Evolutionary conservation across 2,888 invertebrate genomes (phyloP).

Genomic region (Scaeva pyrastri): DNA sequence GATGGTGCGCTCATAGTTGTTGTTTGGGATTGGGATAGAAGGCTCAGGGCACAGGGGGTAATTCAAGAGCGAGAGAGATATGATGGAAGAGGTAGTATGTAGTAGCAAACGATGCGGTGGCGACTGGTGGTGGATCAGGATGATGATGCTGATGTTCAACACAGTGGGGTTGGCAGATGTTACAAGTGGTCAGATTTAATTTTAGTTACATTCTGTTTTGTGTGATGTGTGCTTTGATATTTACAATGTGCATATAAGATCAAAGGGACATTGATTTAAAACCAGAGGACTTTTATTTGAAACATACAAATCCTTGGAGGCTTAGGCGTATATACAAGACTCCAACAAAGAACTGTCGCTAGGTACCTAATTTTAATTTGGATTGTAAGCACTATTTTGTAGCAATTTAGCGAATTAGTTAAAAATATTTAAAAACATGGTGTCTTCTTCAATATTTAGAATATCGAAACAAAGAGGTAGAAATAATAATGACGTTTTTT

Average conservation of each 20-base stretch:
- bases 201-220: not conserved
- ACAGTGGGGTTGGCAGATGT: constrained; percentile 41
- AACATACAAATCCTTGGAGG: not conserved
- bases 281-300: not conserved
- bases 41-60: not conserved
- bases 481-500: no score
- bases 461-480: no score
- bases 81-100: constrained; percentile 58
- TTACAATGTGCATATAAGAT: not conserved
- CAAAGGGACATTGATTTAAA: constrained; percentile 5
- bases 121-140: constrained; percentile 33
- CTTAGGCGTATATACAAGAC: no score
- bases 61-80: constrained; percentile 60
- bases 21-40: constrained; percentile 27
- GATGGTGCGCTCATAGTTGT: constrained; percentile 39
- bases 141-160: constrained; percentile 28
- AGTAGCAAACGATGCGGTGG: constrained; percentile 52
- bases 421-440: no score
- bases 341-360: no score
- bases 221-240: not conserved
- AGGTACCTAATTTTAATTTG: no score
- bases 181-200: constrained; percentile 29
- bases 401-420: no score
- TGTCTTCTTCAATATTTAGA: no score
- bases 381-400: no score